phyloP scores from a whole-genome alignment of 2,888 invertebrate genomes.

The Drosophila paramelanica region DNA sequence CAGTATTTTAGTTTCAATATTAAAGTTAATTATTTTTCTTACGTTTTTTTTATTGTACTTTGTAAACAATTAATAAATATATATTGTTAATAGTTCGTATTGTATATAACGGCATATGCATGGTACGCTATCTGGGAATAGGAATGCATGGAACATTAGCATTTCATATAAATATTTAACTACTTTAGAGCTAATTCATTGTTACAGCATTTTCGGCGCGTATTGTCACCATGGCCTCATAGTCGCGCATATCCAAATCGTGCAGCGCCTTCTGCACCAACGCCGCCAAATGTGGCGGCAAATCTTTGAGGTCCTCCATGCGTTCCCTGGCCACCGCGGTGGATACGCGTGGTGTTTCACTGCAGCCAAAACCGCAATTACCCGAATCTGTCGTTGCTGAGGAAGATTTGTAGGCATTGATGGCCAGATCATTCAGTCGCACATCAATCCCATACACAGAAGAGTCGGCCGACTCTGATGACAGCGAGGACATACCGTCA shows the following conservation, averaged over 20 bases:
- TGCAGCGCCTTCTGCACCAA: constrained; percentile 87
- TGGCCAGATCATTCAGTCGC: constrained; percentile 65
- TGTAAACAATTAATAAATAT: constrained; percentile 39
- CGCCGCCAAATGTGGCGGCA: constrained; percentile 88
- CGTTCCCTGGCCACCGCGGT: constrained; percentile 83
- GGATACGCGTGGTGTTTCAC: constrained; percentile 68
- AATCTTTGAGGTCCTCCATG: constrained; percentile 85
- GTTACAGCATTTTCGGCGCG: constrained; percentile 55
- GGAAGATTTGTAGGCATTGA: constrained; percentile 76
- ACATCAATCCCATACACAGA: constrained; percentile 83
- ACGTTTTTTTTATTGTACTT: constrained; percentile 31
- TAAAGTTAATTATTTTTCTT: not conserved
- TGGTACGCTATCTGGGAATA: constrained; percentile 17
- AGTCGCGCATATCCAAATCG: constrained; percentile 84
- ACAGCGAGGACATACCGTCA: constrained; percentile 82
- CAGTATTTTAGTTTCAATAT: constrained; percentile 4
- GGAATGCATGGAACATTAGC: constrained; percentile 8
- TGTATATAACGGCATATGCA: constrained; percentile 27
- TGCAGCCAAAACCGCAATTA: constrained; percentile 52
- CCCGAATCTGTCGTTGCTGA: constrained; percentile 81
- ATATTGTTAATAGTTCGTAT: constrained; percentile 31
- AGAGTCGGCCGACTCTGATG: constrained; percentile 83
- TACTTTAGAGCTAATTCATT: constrained; percentile 29
- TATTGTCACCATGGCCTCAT: constrained; percentile 79
- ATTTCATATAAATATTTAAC: constrained; percentile 39